Evolutionary conservation across 2,888 invertebrate genomes (phyloP), one percentile per base, ranked within the genome.

Genomic region (Patella caerulea): DNA sequence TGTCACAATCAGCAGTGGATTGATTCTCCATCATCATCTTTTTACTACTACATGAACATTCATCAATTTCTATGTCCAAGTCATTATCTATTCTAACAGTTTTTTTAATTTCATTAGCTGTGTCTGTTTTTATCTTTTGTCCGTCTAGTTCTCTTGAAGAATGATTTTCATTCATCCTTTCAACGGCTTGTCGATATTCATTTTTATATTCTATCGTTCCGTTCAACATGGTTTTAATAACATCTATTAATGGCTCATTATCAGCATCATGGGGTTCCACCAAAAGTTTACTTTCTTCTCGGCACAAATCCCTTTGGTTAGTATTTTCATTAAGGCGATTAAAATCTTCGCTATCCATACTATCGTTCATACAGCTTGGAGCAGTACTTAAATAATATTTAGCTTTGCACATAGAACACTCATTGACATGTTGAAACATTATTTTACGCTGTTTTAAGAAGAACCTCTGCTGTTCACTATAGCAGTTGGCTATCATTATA

Each of bases 401-500:
- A 12, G 19, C 0, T 24, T 24, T 19, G 24, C 65, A 65, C 19
- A 24, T 24, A 19, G 9, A 24, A 24, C 65, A 65, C 15, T 65
- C 24, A 19, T 65, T 14, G 24, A 65, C 24, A 24, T 65, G 65
- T 65, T 65, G 19, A 11, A 65, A 65, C 24, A 24, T 65, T 65
- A 24, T 65, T 53, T n/a, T 73, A 54, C 54, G 53, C 7, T n/a
- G 73, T n/a, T 19, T 9, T 52, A 55, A 29, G 53, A 54, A 19
- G 29, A 53, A 52, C 56, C 24, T 71, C 4, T 7, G 54, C n/a
- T 76, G 34, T 11, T 83, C 81, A 45, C 80, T 77, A 15, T 83
- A 81, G 89, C 95, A 95, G 89, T 95, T 94, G 0, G 96, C 95
- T 72, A 96, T 94, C 94, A 95, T 94, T 59, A 96, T 94, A 9